These are phyloP conservation scores for Cotesia glomerata DNA, from an alignment of 1,140 invertebrate genomes.

Conservation along the genomic window DNA sequence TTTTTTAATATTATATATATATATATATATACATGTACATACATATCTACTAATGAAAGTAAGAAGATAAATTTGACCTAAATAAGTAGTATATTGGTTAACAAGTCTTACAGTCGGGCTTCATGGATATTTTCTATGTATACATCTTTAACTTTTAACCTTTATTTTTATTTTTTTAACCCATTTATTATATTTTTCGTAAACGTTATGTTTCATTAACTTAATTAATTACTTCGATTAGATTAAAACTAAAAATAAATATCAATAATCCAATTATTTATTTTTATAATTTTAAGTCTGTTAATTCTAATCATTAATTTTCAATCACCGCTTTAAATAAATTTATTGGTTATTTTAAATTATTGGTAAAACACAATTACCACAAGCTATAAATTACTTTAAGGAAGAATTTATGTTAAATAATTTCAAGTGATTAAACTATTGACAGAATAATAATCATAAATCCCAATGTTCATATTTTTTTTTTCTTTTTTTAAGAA, in stretches of 20 bases:
- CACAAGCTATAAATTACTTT: too few relatives aligned
- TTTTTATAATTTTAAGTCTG: too few relatives aligned
- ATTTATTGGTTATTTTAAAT: too few relatives aligned
- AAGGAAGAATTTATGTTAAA: background rate
- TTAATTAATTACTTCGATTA: too few relatives aligned
- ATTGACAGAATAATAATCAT: conserved; percentile 1
- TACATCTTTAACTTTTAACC: background rate
- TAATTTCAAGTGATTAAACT: background rate
- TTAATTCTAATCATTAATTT: too few relatives aligned
- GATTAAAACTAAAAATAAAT: too few relatives aligned
- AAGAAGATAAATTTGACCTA: background rate
- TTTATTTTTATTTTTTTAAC: too few relatives aligned
- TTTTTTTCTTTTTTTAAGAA: background rate
- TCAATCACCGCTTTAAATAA: too few relatives aligned
- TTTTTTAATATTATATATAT: background rate
- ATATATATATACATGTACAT: background rate
- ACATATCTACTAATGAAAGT: background rate
- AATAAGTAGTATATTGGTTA: background rate
- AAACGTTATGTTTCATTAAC: too few relatives aligned
- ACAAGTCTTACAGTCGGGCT: background rate
- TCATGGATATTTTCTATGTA: background rate
- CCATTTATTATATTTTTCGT: too few relatives aligned
- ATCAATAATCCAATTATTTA: too few relatives aligned
- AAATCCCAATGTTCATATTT: background rate
- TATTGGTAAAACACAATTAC: too few relatives aligned